A percentile compares a stretch with the other conserved stretches of the same genome.
These are phyloP conservation scores for Emberiza fucata DNA, from an alignment of 2,113 vertebrate species.

Conservation along the genomic window DNA sequence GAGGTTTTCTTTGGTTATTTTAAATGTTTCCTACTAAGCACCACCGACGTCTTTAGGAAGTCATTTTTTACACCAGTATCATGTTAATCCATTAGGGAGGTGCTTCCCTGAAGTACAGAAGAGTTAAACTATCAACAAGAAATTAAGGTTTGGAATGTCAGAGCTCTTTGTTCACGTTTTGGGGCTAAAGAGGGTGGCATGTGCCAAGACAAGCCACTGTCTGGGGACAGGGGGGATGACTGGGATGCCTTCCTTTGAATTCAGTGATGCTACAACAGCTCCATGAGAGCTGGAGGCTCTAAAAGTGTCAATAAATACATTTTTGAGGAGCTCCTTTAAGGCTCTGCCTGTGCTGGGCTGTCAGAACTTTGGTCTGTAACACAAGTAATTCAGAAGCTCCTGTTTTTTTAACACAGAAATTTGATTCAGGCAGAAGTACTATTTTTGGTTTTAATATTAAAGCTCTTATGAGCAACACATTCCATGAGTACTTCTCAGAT, in stretches of 20 bases:
- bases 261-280: neutral
- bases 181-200: neutral
- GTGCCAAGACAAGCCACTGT: neutral
- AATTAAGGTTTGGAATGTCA: neutral
- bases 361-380: neutral
- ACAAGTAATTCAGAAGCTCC: neutral
- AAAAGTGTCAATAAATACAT: neutral
- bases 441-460: neutral
- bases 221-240: neutral
- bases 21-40: neutral
- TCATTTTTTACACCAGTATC: neutral
- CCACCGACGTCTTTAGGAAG: neutral
- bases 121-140: neutral
- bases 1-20: neutral
- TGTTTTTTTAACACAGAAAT: neutral
- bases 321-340: neutral
- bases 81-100: neutral
- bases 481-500: neutral
- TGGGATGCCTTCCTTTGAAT: neutral
- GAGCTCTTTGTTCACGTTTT: neutral
- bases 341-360: neutral
- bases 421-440: neutral
- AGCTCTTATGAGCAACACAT: constrained; percentile 22
- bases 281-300: neutral
- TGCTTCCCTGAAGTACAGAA: neutral